These are phyloP conservation scores for Loripinus fragilis DNA, from an alignment of 2,888 invertebrate species.

Conservation along the genomic window DNA sequence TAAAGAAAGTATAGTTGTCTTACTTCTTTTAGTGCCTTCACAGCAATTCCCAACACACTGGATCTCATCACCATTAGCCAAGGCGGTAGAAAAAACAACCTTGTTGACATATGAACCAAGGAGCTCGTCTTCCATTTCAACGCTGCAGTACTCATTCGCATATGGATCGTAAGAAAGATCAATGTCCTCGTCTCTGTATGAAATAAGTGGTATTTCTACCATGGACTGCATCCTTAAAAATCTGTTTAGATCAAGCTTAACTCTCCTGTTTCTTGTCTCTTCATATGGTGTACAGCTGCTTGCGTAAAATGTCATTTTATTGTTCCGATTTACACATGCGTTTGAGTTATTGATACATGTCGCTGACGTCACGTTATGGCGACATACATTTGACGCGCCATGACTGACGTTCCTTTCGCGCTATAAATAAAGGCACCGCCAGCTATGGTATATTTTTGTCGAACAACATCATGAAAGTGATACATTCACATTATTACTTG, in stretches of 20 bases:
- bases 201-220: neutral
- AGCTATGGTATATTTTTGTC: no score
- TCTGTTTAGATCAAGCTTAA: neutral
- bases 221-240: neutral
- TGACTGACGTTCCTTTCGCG: no score
- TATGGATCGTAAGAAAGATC: slow-evolving; percentile 1
- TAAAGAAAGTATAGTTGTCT: neutral
- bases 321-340: no score
- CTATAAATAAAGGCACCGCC: no score
- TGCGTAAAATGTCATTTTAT: no score
- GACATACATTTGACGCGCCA: no score
- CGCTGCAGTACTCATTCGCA: neutral
- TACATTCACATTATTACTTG: no score
- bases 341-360: no score
- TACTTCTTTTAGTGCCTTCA: neutral
- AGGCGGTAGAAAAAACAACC: neutral
- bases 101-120: neutral
- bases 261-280: no score
- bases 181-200: neutral
- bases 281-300: no score
- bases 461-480: no score
- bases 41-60: neutral
- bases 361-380: no score
- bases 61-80: neutral
- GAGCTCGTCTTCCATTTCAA: neutral